These are phyloP conservation scores for Pedetes capensis DNA, from an alignment of 2,113 vertebrate genomes.

Conservation along the genomic window DNA sequence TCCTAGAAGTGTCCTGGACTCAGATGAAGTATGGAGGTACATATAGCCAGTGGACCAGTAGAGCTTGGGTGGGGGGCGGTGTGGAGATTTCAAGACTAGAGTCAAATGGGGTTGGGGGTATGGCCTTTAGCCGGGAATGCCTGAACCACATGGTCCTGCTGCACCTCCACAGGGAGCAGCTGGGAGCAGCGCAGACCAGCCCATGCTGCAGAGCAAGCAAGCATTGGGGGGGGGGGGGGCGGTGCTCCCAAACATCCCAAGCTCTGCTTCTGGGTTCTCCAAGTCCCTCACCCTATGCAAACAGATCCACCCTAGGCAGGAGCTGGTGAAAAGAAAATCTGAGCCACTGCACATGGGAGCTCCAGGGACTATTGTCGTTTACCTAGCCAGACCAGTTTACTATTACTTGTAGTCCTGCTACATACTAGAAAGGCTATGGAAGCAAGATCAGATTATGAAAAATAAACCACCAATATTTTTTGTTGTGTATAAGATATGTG, in stretches of 20 bases:
- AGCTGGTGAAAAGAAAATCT: neutral
- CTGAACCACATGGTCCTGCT: neutral
- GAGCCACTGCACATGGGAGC: neutral
- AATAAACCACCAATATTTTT: neutral
- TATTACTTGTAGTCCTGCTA: neutral
- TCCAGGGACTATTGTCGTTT: neutral
- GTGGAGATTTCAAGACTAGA: neutral
- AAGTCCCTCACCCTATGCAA: neutral
- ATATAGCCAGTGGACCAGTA: neutral
- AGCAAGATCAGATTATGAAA: neutral
- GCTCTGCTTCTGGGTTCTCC: neutral
- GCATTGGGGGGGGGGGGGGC: neutral
- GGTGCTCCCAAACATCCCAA: no score
- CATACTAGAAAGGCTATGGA: neutral
- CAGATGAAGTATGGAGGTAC: neutral
- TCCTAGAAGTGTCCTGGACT: neutral
- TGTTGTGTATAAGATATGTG: neutral
- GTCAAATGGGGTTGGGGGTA: no score
- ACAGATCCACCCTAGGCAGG: neutral
- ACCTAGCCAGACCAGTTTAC: neutral
- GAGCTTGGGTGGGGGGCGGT: neutral
- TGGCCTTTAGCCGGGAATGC: neutral
- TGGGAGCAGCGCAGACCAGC: neutral
- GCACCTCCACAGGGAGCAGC: no score
- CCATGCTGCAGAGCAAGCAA: neutral